Evolutionary conservation across 1,140 invertebrate genomes (phyloP), one percentile per base, ranked within the genome.

Genomic region (Drosophila jambulina): DNA sequence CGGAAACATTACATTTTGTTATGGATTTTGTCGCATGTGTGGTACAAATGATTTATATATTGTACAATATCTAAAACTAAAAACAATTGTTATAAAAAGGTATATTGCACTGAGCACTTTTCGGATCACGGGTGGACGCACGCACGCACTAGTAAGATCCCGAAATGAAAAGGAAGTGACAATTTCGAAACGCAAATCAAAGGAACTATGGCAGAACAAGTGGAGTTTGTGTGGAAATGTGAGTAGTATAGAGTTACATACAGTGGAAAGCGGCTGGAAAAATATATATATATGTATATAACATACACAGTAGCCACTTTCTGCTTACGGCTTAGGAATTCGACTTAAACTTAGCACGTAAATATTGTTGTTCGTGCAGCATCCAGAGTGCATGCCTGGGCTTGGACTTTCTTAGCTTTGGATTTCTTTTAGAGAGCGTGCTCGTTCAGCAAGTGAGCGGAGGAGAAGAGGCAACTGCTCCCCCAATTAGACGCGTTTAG

Each of bases 391-490:
- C 15, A 25, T 49, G 27, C 10, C 21, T 38, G 46, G 60, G 32
- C 46, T 40, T 51, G 61, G 43, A 53, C 49, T 43, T 67, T 27
- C 27, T 57, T 51, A 58, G 61, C 60, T 32, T 75, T 69, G 40
- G 46, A 29, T 58, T 74, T 74, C 40, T 65, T 77, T 80, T 77
- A 82, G 83, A 83, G 84, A 87, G 83, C 84, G 67, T 87, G 68
- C 77, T 87, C 83, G 63, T 88, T 88, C 72, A 82, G 84, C 69
- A 84, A 77, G 54, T 74, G 68, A 51, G 34, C 32, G 68, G 32
- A 27, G 51, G 48, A 40, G 27, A 17, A 45, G 34, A 34, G 46
- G 23, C 32, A 6, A 13, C 29, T 9, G 17, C 34, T 57, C 27
- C 38, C 9, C 36, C 67, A 25, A 25, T 40, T 34, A 57, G 63